phyloP scores from a whole-genome alignment of 2,113 vertebrate species.

The Lynx canadensis region DNA sequence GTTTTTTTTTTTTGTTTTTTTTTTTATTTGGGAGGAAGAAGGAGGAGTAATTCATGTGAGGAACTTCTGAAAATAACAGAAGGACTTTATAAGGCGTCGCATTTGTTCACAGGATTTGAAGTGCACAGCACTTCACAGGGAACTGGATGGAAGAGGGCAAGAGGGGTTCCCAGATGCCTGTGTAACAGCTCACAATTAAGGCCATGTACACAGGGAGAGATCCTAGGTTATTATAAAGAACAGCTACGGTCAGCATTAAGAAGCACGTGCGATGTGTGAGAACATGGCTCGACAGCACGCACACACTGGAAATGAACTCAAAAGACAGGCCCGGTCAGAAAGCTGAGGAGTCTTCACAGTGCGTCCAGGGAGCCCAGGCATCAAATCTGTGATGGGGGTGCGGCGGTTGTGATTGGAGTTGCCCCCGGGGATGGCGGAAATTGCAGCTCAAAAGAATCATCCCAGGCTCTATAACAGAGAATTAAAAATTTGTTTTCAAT shows the following conservation, averaged over 20 bases:
- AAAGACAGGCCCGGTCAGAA: not conserved
- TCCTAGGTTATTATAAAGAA: not conserved
- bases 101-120: not conserved
- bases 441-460: not conserved
- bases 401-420: not conserved
- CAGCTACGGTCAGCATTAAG: not conserved
- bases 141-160: not conserved
- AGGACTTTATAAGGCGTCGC: not conserved
- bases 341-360: not conserved
- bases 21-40: accelerated
- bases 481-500: not conserved
- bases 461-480: not conserved
- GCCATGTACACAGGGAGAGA: not conserved
- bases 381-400: not conserved
- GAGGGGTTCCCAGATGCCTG: accelerated
- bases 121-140: not conserved
- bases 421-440: not conserved
- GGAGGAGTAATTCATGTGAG: accelerated
- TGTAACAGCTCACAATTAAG: not conserved
- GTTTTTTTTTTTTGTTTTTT: not conserved
- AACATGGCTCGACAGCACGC: not conserved
- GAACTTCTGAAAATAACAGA: not conserved
- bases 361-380: not conserved
- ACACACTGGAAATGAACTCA: not conserved
- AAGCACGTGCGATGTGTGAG: not conserved